These are phyloP conservation scores for Epizoanthus scotinus DNA, from an alignment of 92 coral and sea anemone genomes.

Conservation along the genomic window DNA sequence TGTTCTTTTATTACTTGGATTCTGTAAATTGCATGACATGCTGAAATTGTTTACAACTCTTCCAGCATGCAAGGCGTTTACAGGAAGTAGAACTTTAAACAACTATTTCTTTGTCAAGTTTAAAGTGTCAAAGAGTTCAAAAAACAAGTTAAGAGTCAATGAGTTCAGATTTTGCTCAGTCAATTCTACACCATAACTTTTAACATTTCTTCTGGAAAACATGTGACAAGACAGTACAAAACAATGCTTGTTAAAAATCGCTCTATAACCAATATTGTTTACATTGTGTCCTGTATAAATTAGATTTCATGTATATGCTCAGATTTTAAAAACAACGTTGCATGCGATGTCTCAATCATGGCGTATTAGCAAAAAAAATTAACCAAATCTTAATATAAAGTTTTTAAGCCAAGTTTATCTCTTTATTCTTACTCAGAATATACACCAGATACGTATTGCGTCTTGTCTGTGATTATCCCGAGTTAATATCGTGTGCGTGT, in stretches of 20 bases:
- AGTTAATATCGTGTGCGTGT: slow-evolving; percentile 27
- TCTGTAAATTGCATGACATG: slow-evolving; percentile 23
- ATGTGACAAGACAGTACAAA: neutral
- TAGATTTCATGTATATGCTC: neutral
- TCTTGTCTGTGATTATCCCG: neutral
- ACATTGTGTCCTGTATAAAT: neutral
- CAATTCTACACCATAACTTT: too few species aligned
- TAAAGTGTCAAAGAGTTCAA: neutral
- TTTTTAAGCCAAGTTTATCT: neutral
- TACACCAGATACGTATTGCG: neutral
- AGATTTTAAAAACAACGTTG: neutral
- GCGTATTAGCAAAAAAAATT: slow-evolving; percentile 3
- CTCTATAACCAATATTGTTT: neutral
- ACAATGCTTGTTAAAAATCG: slow-evolving; percentile 4
- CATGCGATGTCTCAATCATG: slow-evolving; percentile 4
- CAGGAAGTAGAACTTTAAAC: slow-evolving; percentile 33
- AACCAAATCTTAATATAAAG: neutral
- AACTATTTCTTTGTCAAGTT: neutral
- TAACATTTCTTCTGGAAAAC: neutral
- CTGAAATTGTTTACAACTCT: slow-evolving; percentile 24
- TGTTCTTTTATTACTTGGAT: neutral
- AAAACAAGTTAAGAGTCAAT: slow-evolving; percentile 5
- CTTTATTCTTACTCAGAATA: neutral
- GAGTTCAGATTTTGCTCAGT: neutral
- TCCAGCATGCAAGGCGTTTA: slow-evolving; percentile 17